Evolutionary conservation across 37 sponge, comb jelly and placozoan species (phyloP).

Genomic region (Crambe crambe): DNA sequence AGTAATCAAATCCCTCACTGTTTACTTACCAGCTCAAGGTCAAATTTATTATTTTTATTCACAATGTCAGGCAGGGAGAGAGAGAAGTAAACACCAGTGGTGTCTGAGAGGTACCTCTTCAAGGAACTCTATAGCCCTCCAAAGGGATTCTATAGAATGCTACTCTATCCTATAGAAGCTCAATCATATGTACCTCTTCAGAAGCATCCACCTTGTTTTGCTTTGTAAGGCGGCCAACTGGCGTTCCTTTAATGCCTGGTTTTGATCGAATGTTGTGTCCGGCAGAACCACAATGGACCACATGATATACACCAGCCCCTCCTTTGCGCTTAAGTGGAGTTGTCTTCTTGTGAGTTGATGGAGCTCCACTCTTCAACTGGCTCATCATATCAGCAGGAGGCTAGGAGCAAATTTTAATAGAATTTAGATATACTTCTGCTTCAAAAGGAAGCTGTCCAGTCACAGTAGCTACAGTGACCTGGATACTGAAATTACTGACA

Average conservation of each 20-base stretch:
- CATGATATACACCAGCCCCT: conserved; percentile 85
- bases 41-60: too few species aligned
- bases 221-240: conserved; percentile 77
- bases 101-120: too few species aligned
- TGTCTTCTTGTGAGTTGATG: conserved; percentile 1
- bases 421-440: background rate
- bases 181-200: conserved; percentile 85
- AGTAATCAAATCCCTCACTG: background rate
- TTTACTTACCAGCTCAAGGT: too few species aligned
- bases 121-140: too few species aligned
- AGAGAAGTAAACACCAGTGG: background rate
- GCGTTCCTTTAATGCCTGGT: conserved; percentile 69
- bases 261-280: conserved; percentile 91
- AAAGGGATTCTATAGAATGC: too few species aligned
- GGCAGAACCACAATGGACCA: conserved; percentile 92
- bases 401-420: background rate
- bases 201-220: conserved; percentile 64
- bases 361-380: conserved; percentile 8
- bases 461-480: too few species aligned
- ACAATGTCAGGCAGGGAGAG: background rate
- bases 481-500: too few species aligned
- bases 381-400: conserved; percentile 11
- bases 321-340: conserved; percentile 24
- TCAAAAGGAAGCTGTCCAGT: too few species aligned
- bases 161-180: too few species aligned